Evolutionary conservation across 2,888 invertebrate genomes (phyloP), one percentile per base, ranked within the genome.

Genomic region (Polymixis lichenea): DNA sequence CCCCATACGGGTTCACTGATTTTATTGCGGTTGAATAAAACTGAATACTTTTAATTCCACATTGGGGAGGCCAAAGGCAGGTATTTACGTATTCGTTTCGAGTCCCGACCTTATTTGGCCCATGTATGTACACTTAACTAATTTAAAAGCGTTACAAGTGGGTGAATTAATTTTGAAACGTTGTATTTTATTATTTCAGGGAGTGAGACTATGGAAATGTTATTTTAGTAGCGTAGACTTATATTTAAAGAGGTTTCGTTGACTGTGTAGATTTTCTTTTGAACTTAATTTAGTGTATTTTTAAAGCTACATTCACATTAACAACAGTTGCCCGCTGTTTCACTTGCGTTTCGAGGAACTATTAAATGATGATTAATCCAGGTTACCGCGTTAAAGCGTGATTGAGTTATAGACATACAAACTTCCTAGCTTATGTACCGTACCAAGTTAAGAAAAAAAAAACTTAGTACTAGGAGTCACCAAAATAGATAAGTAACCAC

Each of bases 131-230:
- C 67, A 58, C 56, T 78, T 77, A 66, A 79, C n/a, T 76, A 79
- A 75, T 79, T 85, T 76, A 64, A 76, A 70, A 73, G 38, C 73
- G 62, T 49, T 69, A 72, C 58, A 78, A 76, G 66, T 76, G 64
- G 64, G 32, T 15, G 46, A 62, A 75, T 76, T 75, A 56, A 84
- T 77, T 75, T 66, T 38, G 65, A 46, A 73, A 77, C 55, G 60
- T 55, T 49, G 56, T 69, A 69, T 74, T 84, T 77, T 64, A 66
- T 75, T 69, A 76, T 69, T 73, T 69, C 28, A 62, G 22, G 0
- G 5, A 62, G 7, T 17, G 51, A 71, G 64, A 1, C 15, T 49
- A n/a, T 8, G 51, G 13, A 25, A 61, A 73, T 65, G 28, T 71
- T 66, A 49, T 70, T 67, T 75, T 55, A 62, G 69, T 55, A 56